phyloP scores from a whole-genome alignment of 2,888 invertebrate genomes.

The Leptinotarsa peninsularis region DNA sequence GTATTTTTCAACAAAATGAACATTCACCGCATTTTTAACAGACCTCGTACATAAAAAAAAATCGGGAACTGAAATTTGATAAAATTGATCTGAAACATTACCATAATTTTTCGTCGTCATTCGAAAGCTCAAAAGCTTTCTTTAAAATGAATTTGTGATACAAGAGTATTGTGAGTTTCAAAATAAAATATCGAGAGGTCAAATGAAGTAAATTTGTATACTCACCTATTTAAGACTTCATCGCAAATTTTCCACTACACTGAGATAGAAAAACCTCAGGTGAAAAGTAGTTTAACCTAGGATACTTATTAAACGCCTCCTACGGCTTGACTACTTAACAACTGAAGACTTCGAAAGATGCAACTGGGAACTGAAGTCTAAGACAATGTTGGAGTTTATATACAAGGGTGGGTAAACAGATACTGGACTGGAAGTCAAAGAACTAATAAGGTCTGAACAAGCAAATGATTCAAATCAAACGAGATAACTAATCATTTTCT shows the following conservation, averaged over 20 bases:
- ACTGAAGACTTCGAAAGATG: constrained; percentile 34
- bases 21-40: too few relatives aligned
- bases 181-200: too few relatives aligned
- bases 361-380: background rate
- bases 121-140: too few relatives aligned
- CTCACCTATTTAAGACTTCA: background rate
- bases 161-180: too few relatives aligned
- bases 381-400: constrained; percentile 7
- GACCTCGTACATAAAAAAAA: too few relatives aligned
- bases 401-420: background rate
- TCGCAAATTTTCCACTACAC: background rate
- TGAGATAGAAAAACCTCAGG: constrained; percentile 26
- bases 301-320: constrained; percentile 63
- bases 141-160: too few relatives aligned
- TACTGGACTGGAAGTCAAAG: background rate
- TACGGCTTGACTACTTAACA: constrained; percentile 73
- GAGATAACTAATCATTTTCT: background rate
- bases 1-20: too few relatives aligned
- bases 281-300: constrained; percentile 55
- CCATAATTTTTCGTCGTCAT: too few relatives aligned
- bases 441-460: background rate
- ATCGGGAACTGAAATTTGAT: too few relatives aligned
- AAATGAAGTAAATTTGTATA: background rate
- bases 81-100: too few relatives aligned
- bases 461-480: background rate